Base-by-base conservation (phyloP, 2,797 vertebrate species). In the Phrynocephalus forsythii region DNA sequence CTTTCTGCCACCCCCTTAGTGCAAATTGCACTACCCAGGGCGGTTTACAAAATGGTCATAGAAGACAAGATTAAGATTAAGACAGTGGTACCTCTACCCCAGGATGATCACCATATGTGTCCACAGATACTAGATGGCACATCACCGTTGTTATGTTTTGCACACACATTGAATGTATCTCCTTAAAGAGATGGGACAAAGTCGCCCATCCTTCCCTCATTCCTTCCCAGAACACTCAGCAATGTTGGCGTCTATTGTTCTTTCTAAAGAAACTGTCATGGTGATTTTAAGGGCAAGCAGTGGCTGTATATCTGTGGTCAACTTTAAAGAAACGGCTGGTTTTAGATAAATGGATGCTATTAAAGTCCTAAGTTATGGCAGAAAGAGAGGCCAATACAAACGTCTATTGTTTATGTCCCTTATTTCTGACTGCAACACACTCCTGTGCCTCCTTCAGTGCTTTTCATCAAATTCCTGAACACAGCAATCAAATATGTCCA, bases 351-450 rank as follows among this genome's bases (percentile, higher is more conserved):
- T 52, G 38, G 81, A 0, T 2, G 3, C 3, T 79, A 86, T 87
- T 83, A 89, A 95, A 56, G 8, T 33, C 88, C 71, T 73, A 90
- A 82, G 26, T 79, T 91, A 22, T 56, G 75, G 80, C 69, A 84
- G 68, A 50, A 3, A 71, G 84, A 86, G 84, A 89, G 8, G n/a
- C 1, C 4, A 82, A 80, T 38, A 80, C 5, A 85, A 78, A 67
- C 0, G 15, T 48, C 63, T 0, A n/a, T 6, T 48, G 0, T 73
- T 93, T 86, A 22, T 48, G 11, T 24, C 33, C 10, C 3, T 90
- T 85, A 22, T 16, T 33, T 88, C 76, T 1, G 8, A 83, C 60
- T 30, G 7, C 67, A 84, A 50, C 26, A 1, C 7, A 20, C 8
- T 91, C 87, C 66, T 1, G 86, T 86, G 78, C 28, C 82, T 63